These are phyloP conservation scores for Scortum barcoo DNA, from an alignment of 2,113 vertebrate genomes.

Conservation along the genomic window DNA sequence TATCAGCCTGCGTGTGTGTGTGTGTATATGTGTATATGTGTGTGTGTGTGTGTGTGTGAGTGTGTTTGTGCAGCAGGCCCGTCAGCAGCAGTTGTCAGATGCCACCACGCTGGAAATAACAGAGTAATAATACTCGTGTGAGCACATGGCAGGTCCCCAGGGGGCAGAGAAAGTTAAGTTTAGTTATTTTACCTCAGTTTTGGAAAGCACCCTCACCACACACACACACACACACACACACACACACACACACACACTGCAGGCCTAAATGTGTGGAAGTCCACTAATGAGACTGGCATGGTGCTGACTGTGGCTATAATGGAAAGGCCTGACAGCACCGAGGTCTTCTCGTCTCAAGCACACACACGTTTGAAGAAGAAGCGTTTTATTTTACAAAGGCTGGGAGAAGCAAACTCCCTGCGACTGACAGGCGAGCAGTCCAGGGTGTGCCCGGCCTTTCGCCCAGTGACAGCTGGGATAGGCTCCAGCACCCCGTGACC, in stretches of 20 bases:
- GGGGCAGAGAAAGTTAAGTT: constrained; percentile 51
- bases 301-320: constrained; percentile 24
- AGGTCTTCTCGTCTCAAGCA: not conserved
- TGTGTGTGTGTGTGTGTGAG: constrained; percentile 23
- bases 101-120: constrained; percentile 79
- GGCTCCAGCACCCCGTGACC: no score
- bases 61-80: constrained; percentile 38
- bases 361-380: not conserved
- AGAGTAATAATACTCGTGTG: constrained; percentile 54
- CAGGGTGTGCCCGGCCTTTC: no score
- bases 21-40: constrained; percentile 30
- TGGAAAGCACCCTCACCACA: constrained; percentile 55
- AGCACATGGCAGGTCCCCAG: constrained; percentile 50
- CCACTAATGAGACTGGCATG: constrained; percentile 49
- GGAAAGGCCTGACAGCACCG: constrained; percentile 5
- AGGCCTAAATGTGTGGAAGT: not conserved
- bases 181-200: constrained; percentile 57
- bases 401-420: no score
- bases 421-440: no score
- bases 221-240: no score
- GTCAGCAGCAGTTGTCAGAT: constrained; percentile 78
- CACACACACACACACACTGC: no score
- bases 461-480: no score
- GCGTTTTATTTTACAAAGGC: not conserved
- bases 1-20: constrained; percentile 17